A percentile compares a stretch with the other conserved stretches of the same genome.
Evolutionary conservation across 2,888 invertebrate species (phyloP).

Genomic region (Rhaphigaster nebulosa): DNA sequence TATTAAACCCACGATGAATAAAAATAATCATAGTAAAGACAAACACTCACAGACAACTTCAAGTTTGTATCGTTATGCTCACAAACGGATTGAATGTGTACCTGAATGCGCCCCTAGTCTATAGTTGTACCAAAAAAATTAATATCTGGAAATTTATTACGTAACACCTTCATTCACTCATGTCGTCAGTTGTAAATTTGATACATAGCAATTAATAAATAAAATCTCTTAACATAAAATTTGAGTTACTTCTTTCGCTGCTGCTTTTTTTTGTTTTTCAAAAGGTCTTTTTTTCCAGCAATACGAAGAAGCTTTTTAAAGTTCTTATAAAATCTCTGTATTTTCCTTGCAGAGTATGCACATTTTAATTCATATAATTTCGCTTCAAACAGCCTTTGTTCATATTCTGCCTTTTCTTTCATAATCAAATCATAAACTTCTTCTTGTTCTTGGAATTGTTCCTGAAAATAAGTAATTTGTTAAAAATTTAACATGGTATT

Average conservation of each 20-base stretch:
- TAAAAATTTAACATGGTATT: background rate
- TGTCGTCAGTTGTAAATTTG: too few species aligned
- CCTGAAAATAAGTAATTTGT: background rate
- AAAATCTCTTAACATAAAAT: background rate
- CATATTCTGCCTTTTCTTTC: constrained; percentile 74
- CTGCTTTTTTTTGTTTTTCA: background rate
- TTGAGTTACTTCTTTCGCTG: background rate
- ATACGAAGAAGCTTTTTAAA: constrained; percentile 6
- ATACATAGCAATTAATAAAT: too few species aligned
- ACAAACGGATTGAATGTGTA: too few species aligned
- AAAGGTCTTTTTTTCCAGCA: constrained; percentile 27
- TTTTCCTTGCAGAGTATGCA: constrained; percentile 67
- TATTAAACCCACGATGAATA: too few species aligned
- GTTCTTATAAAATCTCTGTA: constrained; percentile 67
- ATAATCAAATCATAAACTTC: constrained; percentile 72
- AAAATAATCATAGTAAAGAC: too few species aligned
- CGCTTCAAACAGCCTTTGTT: constrained; percentile 72
- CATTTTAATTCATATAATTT: constrained; percentile 69
- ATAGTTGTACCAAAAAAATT: too few species aligned
- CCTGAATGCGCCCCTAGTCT: too few species aligned
- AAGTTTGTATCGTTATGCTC: too few species aligned
- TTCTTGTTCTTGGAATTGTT: constrained; percentile 70
- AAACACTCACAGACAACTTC: too few species aligned
- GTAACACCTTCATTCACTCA: too few species aligned
- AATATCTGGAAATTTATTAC: too few species aligned